A percentile compares a stretch with the other conserved stretches of the same genome.
Conservation (phyloP, 2,113 vertebrate species). For the Cygnus atratus region DNA sequence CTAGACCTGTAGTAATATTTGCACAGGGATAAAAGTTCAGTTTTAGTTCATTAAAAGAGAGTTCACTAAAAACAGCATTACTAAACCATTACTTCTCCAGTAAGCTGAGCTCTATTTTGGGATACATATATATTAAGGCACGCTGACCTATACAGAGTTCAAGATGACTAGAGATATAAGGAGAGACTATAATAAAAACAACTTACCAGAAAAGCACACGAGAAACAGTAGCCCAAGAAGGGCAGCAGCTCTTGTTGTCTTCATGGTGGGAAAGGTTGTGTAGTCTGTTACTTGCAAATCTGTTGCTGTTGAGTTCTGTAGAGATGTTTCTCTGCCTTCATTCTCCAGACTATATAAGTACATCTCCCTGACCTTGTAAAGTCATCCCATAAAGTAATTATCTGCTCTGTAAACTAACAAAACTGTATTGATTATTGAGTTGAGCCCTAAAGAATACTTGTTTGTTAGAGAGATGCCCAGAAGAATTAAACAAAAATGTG, state of each 20-base stretch:
- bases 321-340: background rate
- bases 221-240: constrained; percentile 52
- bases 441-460: constrained; percentile 31
- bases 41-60: background rate
- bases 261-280: background rate
- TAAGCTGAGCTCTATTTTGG: background rate
- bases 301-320: background rate
- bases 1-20: background rate
- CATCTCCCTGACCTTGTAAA: background rate
- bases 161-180: background rate
- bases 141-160: background rate
- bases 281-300: background rate
- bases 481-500: constrained; percentile 54
- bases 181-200: background rate
- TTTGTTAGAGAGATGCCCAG: constrained; percentile 56
- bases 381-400: constrained; percentile 52
- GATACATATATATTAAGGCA: background rate
- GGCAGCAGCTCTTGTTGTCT: background rate
- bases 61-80: background rate
- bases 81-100: background rate
- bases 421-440: constrained; percentile 52
- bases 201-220: constrained; percentile 43
- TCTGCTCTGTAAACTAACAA: constrained; percentile 59
- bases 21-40: background rate
- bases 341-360: background rate